A percentile compares a stretch with the other conserved stretches of the same genome.
Evolutionary conservation across 1,140 invertebrate genomes (phyloP).

Genomic region (Pogonomyrmex barbatus): DNA sequence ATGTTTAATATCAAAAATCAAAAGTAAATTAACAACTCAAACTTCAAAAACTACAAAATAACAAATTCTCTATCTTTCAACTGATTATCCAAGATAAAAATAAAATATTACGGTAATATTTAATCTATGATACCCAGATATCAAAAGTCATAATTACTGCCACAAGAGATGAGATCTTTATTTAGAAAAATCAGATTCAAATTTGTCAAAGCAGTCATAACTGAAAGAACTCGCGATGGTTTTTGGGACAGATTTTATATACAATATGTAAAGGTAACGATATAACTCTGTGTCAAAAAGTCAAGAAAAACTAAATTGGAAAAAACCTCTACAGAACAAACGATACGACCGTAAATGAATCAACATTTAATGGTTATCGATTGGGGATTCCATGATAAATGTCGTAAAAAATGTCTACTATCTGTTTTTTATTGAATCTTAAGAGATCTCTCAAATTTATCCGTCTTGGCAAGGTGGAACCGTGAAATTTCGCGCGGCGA

Average conservation of each 20-base stretch:
- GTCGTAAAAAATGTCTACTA: not conserved
- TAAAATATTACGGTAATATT: not conserved
- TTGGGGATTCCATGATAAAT: constrained; percentile 12
- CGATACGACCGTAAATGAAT: not conserved
- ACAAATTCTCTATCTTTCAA: not conserved
- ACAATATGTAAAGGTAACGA: constrained; percentile 34
- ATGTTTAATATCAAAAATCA: constrained; percentile 9
- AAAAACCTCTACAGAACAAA: constrained; percentile 16
- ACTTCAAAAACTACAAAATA: not conserved
- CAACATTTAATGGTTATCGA: constrained; percentile 39
- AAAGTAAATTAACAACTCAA: not conserved
- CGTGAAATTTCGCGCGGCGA: constrained; percentile 35
- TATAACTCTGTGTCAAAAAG: constrained; percentile 44
- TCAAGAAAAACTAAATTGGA: constrained; percentile 36
- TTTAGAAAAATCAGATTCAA: constrained; percentile 20
- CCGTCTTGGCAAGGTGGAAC: not conserved
- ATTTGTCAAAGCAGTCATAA: constrained; percentile 20
- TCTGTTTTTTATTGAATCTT: not conserved
- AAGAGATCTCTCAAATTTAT: not conserved
- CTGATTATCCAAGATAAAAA: not conserved
- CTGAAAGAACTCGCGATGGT: constrained; percentile 30
- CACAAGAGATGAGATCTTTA: not conserved
- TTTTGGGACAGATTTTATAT: constrained; percentile 12
- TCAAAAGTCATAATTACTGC: not conserved
- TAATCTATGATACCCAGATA: constrained; percentile 14